Evolutionary conservation across 2,113 vertebrate genomes (phyloP).

Genomic region (Tamias sibiricus): DNA sequence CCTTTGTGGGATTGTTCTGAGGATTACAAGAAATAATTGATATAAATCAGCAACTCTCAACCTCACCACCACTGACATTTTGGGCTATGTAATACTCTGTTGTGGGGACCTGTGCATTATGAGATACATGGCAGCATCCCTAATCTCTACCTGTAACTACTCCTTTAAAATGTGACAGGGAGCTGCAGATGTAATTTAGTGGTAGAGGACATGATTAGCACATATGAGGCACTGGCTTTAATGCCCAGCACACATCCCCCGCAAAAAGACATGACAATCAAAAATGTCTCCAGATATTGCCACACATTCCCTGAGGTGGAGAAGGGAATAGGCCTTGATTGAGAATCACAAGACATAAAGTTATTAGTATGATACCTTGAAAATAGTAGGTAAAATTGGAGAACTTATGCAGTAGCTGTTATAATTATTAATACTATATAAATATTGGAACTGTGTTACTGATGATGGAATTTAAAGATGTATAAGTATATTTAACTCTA

Average conservation of each 20-base stretch:
- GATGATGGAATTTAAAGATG: background rate
- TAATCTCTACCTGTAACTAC: background rate
- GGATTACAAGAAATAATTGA: background rate
- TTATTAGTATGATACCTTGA: background rate
- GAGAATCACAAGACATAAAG: background rate
- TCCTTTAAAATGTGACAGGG: background rate
- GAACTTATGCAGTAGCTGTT: background rate
- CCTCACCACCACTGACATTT: background rate
- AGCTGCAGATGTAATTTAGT: background rate
- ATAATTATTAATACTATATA: background rate
- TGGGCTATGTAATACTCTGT: background rate
- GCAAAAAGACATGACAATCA: background rate
- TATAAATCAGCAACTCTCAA: background rate
- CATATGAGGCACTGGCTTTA: background rate
- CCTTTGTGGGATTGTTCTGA: background rate
- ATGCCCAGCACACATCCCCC: too few relatives aligned
- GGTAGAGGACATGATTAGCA: background rate
- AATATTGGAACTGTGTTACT: background rate
- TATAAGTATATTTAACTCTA: slow-evolving; percentile 19
- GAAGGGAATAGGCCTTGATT: background rate
- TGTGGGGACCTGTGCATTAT: background rate
- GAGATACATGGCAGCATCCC: background rate
- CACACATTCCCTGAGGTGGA: background rate
- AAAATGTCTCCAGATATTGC: background rate
- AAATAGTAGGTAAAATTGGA: background rate